Conservation (phyloP, 2,888 invertebrate genomes). For the Petrolisthes cinctipes region DNA sequence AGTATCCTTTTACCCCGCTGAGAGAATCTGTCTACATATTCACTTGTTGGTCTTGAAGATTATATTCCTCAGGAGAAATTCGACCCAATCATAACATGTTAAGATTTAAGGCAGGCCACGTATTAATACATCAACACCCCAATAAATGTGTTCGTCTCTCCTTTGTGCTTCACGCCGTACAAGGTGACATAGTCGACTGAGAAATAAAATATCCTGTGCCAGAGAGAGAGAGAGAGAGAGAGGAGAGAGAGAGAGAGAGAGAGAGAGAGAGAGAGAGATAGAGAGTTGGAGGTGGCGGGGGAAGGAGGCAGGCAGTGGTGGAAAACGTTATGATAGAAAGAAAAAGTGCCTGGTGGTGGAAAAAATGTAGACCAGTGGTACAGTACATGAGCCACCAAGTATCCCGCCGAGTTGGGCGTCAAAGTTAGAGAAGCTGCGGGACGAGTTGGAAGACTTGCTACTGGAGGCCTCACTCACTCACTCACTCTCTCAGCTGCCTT, state of each 20-base stretch:
- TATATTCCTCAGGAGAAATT: too few species aligned
- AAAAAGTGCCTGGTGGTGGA: background rate
- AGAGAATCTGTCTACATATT: too few species aligned
- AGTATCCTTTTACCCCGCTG: too few species aligned
- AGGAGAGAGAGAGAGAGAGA: background rate
- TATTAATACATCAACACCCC: background rate
- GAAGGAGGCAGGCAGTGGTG: background rate
- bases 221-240: slow-evolving; percentile 18
- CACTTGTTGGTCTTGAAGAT: too few species aligned
- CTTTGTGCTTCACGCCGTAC: background rate
- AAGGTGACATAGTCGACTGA: background rate
- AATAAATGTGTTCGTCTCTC: background rate
- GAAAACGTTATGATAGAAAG: slow-evolving; percentile 1
- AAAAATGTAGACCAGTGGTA: background rate
- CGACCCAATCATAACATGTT: too few species aligned
- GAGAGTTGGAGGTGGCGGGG: background rate
- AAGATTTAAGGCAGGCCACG: too few species aligned
- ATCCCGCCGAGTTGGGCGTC: background rate
- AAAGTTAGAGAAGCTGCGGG: background rate
- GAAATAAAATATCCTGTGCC: background rate
- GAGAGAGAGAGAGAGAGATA: slow-evolving; percentile 13
- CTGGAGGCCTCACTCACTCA: background rate
- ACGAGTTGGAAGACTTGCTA: background rate
- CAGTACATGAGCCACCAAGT: background rate
- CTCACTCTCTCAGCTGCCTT: slow-evolving; percentile 23